Base-by-base conservation (phyloP, 1,140 invertebrate genomes). In the Cyclina sinensis region DNA sequence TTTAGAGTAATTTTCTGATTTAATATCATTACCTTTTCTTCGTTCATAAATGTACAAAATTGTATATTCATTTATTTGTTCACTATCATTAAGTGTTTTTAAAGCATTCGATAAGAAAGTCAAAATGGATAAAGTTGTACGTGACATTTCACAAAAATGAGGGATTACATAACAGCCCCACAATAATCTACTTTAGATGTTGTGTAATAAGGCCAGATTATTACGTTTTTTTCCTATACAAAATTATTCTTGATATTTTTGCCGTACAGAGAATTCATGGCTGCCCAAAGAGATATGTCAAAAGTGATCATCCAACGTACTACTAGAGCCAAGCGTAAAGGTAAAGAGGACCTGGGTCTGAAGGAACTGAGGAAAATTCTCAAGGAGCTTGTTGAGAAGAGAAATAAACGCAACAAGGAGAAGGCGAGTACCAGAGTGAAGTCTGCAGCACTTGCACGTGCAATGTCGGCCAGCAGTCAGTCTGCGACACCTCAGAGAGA, bases 1-100 rank as follows among this genome's bases (percentile, higher is more conserved):
- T 82, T 90, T 94, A 32, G 94, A 94, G 94, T 94, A 91, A 91
- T n/a, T n/a, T n/a, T n/a, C n/a, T n/a, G n/a, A n/a, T n/a, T n/a
- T n/a, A n/a, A n/a, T n/a, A n/a, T n/a, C n/a, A n/a, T n/a, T n/a
- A n/a, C n/a, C n/a, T n/a, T n/a, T n/a, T n/a, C n/a, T n/a, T n/a
- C n/a, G n/a, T n/a, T n/a, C n/a, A n/a, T n/a, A n/a, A n/a, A n/a
- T n/a, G n/a, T n/a, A n/a, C n/a, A n/a, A n/a, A n/a, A n/a, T n/a
- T n/a, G n/a, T n/a, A n/a, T n/a, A n/a, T n/a, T n/a, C n/a, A n/a
- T n/a, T n/a, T n/a, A n/a, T n/a, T n/a, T n/a, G n/a, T n/a, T n/a
- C n/a, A n/a, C n/a, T n/a, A n/a, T n/a, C n/a, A n/a, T n/a, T n/a
- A n/a, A n/a, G n/a, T n/a, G n/a, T n/a, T n/a, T n/a, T n/a, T n/a